Evolutionary conservation across 2,888 invertebrate genomes (phyloP), one percentile per base, ranked within the genome.

Genomic region (Eugnorisma glareosa): DNA sequence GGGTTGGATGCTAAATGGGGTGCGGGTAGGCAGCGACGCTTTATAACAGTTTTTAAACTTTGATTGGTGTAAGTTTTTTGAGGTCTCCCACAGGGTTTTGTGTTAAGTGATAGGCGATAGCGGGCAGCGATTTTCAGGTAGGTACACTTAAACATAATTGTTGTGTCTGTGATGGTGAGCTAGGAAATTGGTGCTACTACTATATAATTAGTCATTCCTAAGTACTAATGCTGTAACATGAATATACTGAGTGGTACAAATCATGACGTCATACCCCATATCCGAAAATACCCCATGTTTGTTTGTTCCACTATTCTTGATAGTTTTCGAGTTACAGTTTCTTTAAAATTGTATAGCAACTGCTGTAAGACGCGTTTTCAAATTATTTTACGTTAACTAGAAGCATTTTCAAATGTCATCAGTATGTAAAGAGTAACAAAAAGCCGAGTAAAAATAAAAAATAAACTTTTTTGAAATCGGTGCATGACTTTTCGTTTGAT

Each of bases 1-100:
- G 86, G 87, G 88, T 87, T 85, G 88, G 28, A 35, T 64, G 67
- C 7, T 68, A 81, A 73, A 79, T 74, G 79, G 64, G 10, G 67
- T 61, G 57, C 18, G 40, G 54, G 51, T 48, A 28, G 48, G 37
- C 31, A 61, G 7, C 31, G 6, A 51, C 40, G 28, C 40, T 80
- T 54, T 45, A 80, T 31, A 21, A 28, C 21, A n/a, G 28, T 67
- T 66, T 54, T 43, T 64, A 37, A 79, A 71, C 57, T 51, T 79
- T 59, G 24, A 70, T 28, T 69, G 37, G 21, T 11, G 40, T 68
- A 31, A 48, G 54, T 78, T 77, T 78, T 64, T 43, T 67, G 35
- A 43, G 35, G 24, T 35, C 43, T 51, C 67, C 35, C 67, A 61
- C 13, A 10, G 31, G 31, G n/a, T 24, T n/a, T 28, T 31, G 24